Base-by-base conservation (phyloP, 2,113 vertebrate species). In the Triplophysa rosa region DNA sequence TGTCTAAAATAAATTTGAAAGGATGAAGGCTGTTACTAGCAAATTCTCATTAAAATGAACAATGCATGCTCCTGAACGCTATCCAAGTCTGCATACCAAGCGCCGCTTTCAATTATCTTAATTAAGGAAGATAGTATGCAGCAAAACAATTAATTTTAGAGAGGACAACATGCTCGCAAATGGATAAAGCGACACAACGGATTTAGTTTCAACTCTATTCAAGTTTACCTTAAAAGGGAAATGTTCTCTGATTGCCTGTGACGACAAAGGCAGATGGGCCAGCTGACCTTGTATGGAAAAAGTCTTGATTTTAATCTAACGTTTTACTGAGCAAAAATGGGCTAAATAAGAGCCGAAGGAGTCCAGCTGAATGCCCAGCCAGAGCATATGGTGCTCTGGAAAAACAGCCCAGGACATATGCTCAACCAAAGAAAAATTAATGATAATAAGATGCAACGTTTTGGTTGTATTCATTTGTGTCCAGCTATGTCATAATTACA, bases 61-160 rank as follows among this genome's bases (percentile, higher is more conserved):
- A 74, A 81, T 72, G 75, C 77, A 74, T 78, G 61, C 79, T 64
- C 70, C 33, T 67, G 76, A 78, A 78, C 19, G 33, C 42, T 69
- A 62, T 67, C 19, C 16, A 74, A 76, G 78, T 58, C 52, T 68
- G 59, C 16, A 71, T 62, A 24, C 74, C 86, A 86, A 89, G 84
- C 82, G 58, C 24, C 23, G 26, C 83, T 84, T 87, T 91, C 88
- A 91, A 89, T 90, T 89, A 90, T 84, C 88, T 84, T 89, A 84
- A 90, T 89, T 88, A 91, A 89, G 89, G 86, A 90, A 85, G 84
- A 78, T 69, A 79, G 82, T 83, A 81, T 80, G 79, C 87, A 80
- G 82, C 85, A 83, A 65, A 74, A 84, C 82, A 86, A 88, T 87
- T 87, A 84, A 88, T 88, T 89, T 82, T 67, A 84, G 85, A 82